Evolutionary conservation across 2,888 invertebrate genomes (phyloP).

Genomic region (Amphipoea lucens): DNA sequence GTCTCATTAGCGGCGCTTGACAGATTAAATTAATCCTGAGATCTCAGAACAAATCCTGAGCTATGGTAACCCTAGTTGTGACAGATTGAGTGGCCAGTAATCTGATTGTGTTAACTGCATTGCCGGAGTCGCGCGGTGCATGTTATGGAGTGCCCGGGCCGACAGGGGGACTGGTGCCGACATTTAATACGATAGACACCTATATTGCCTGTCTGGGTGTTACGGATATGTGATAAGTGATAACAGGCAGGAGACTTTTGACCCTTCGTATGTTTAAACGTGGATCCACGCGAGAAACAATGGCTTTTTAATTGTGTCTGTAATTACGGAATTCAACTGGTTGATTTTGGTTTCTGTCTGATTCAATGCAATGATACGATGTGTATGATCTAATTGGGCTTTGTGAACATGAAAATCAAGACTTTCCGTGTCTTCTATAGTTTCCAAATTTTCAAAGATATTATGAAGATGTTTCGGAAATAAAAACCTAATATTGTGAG

Average conservation of each 20-base stretch:
- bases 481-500: no score
- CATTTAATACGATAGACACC: slow-evolving; percentile 14
- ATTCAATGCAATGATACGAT: background rate
- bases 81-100: slow-evolving; percentile 53
- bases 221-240: background rate
- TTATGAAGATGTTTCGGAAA: background rate
- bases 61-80: slow-evolving; percentile 28
- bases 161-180: slow-evolving; percentile 6
- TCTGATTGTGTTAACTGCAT: slow-evolving; percentile 61
- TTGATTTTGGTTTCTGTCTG: no score
- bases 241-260: background rate
- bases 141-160: slow-evolving; percentile 19
- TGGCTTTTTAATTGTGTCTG: no score
- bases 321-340: no score
- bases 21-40: no score
- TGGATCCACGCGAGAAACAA: no score
- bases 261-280: no score
- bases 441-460: background rate
- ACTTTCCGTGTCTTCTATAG: background rate
- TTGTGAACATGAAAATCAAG: background rate
- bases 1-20: no score
- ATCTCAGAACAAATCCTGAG: no score
- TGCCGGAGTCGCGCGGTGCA: slow-evolving; percentile 25
- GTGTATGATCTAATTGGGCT: background rate
- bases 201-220: background rate